These are phyloP conservation scores for Sphinx pinastri DNA, from an alignment of 2,888 invertebrate genomes.

Conservation along the genomic window DNA sequence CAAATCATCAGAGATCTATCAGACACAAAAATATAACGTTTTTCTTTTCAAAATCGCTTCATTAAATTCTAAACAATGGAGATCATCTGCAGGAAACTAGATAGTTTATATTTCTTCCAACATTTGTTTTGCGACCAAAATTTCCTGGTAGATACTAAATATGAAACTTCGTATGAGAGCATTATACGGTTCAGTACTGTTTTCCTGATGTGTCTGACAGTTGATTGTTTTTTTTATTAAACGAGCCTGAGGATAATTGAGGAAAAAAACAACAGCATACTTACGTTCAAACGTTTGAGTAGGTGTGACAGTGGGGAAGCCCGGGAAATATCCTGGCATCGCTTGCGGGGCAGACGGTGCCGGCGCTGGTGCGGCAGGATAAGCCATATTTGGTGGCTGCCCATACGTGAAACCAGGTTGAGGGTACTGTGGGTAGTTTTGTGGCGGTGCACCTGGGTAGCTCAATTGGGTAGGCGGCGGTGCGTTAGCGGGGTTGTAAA, in stretches of 20 bases:
- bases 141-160: no score
- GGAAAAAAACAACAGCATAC: constrained; percentile 28
- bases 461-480: constrained; percentile 50
- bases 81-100: no score
- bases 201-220: no score
- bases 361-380: constrained; percentile 48
- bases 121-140: no score
- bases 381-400: constrained; percentile 59
- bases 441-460: constrained; percentile 40
- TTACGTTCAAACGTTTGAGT: constrained; percentile 46
- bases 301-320: constrained; percentile 42
- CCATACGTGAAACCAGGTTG: constrained; percentile 49
- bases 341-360: constrained; percentile 40
- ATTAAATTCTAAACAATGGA: no score
- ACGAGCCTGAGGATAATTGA: background rate
- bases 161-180: no score
- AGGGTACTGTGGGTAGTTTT: constrained; percentile 43
- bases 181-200: no score
- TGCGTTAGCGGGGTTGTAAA: constrained; percentile 61
- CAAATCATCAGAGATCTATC: no score
- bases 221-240: no score
- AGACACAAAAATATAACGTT: no score
- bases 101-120: no score
- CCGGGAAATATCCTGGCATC: constrained; percentile 39
- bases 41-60: no score